These are phyloP conservation scores for honey bee (Apis mellifera) DNA, from an alignment of 1,140 invertebrate species.

Conservation along the genomic window DNA sequence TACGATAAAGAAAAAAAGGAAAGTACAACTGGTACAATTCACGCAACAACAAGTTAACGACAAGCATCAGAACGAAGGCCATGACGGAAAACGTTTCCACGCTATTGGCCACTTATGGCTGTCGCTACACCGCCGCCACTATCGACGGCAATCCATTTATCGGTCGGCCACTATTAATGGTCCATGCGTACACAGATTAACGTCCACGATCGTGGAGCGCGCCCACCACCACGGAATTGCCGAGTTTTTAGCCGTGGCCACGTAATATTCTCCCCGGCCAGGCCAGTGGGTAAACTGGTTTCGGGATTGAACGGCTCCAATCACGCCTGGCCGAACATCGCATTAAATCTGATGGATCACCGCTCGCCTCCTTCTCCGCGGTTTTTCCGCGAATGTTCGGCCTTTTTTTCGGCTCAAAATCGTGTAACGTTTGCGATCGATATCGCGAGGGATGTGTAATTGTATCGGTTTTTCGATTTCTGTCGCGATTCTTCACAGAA, in stretches of 20 bases:
- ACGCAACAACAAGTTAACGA: constrained; percentile 23
- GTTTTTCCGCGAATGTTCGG: no score
- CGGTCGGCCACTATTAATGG: constrained; percentile 62
- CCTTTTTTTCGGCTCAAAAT: neutral
- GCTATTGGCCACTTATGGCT: constrained; percentile 54
- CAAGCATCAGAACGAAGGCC: constrained; percentile 5
- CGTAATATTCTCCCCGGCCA: constrained; percentile 20
- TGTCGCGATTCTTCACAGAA: neutral
- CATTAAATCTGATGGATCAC: constrained; percentile 38
- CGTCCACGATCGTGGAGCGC: constrained; percentile 28
- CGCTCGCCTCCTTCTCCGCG: neutral
- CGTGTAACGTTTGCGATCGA: neutral
- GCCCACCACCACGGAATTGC: constrained; percentile 17
- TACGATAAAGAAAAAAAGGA: neutral
- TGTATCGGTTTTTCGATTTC: constrained; percentile 4
- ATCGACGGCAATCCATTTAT: constrained; percentile 66
- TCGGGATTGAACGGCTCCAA: constrained; percentile 15
- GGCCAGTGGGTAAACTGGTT: constrained; percentile 35
- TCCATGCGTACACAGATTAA: constrained; percentile 63
- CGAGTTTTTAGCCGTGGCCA: constrained; percentile 43
- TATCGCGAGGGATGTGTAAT: neutral
- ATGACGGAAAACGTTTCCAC: constrained; percentile 44
- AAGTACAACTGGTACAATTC: neutral
- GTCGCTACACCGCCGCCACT: constrained; percentile 37
- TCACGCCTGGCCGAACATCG: neutral